Evolutionary conservation across 2,113 vertebrate species (phyloP).

Genomic region (Eupsittula cactorum): DNA sequence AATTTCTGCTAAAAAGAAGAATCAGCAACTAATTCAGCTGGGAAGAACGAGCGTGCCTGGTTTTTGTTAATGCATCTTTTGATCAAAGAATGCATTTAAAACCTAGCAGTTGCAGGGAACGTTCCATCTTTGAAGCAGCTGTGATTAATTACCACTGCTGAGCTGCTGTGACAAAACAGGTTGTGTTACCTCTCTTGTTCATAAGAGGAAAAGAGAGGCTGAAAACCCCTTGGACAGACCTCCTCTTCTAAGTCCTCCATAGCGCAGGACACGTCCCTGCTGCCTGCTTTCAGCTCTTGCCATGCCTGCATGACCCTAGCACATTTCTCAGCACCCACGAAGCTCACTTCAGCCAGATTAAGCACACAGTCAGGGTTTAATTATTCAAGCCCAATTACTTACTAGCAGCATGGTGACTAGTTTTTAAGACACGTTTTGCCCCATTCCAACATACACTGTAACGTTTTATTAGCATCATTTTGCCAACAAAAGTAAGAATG

Average conservation of each 20-base stretch:
- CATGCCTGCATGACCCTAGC: accelerated
- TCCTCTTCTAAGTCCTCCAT: not conserved
- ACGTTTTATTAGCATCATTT: constrained; percentile 19
- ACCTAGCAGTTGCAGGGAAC: not conserved
- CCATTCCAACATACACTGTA: not conserved
- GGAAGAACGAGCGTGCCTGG: not conserved
- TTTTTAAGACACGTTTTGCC: not conserved
- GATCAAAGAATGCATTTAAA: not conserved
- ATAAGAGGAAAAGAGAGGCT: not conserved
- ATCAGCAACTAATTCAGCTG: not conserved
- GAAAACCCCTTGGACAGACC: not conserved
- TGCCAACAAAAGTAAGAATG: constrained; percentile 19
- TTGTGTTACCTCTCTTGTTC: not conserved
- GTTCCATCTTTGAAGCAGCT: not conserved
- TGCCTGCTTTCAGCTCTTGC: not conserved
- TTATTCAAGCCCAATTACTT: not conserved
- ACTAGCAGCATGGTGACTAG: not conserved
- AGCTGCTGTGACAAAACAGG: not conserved
- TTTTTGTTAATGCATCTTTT: not conserved
- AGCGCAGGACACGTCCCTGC: not conserved
- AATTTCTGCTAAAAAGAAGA: not conserved
- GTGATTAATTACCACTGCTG: not conserved
- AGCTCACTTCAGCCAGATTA: not conserved
- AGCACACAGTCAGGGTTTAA: not conserved
- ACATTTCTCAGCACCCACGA: accelerated